Conservation (phyloP, 1,140 invertebrate genomes). For the Aphis craccivora region DNA sequence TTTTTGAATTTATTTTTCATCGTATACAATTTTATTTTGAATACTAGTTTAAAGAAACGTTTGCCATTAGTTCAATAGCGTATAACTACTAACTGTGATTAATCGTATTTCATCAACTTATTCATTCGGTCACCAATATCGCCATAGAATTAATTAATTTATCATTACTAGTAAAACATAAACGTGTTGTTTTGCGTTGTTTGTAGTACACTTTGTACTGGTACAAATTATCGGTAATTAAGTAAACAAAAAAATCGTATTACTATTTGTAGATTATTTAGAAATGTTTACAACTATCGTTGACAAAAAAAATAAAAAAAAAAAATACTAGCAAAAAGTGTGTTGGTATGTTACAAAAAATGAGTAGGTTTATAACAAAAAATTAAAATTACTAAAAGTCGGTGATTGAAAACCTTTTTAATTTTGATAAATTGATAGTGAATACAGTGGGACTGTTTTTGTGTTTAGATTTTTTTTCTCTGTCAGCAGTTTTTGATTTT, state of each 20-base stretch:
- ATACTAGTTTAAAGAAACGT: background rate
- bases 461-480: background rate
- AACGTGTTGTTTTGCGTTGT: background rate
- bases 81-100: background rate
- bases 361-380: background rate
- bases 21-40: background rate
- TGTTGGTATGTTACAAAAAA: background rate
- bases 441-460: background rate
- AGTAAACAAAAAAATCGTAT: constrained; percentile 14
- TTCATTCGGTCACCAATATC: background rate
- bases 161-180: background rate
- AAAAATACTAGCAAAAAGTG: background rate
- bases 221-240: constrained; percentile 3
- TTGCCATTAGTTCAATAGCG: background rate
- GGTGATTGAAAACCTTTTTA: background rate
- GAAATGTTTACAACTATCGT: background rate
- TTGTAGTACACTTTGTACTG: background rate
- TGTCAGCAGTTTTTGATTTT: background rate
- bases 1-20: background rate
- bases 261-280: background rate
- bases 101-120: background rate
- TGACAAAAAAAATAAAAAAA: background rate
- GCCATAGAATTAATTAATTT: background rate
- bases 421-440: background rate
- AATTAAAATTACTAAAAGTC: background rate